These are phyloP conservation scores for Rafetus swinhoei DNA, from an alignment of 2,113 vertebrate genomes.

Conservation along the genomic window DNA sequence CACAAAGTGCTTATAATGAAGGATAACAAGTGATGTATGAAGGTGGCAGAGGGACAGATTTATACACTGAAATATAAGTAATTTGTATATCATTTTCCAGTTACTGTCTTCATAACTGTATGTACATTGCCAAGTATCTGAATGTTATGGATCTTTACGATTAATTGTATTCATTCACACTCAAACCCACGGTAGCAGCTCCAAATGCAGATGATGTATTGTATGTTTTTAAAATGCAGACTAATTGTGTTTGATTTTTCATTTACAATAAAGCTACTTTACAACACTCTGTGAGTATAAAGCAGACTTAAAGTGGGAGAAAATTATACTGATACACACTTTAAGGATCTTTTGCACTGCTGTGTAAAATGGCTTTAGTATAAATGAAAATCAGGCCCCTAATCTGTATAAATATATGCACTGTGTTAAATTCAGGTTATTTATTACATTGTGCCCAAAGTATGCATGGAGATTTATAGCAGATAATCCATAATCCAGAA, in stretches of 20 bases:
- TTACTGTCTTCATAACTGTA: not conserved
- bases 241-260: not conserved
- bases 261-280: conserved; percentile 33
- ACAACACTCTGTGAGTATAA: not conserved
- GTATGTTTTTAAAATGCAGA: not conserved
- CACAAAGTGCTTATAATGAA: not conserved
- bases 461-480: conserved; percentile 60
- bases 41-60: not conserved
- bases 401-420: conserved; percentile 74
- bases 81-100: not conserved
- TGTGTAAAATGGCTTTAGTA: conserved; percentile 64
- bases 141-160: not conserved
- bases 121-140: not conserved
- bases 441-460: conserved; percentile 55
- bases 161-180: not conserved
- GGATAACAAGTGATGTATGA: not conserved
- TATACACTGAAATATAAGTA: not conserved
- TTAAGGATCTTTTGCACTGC: not conserved
- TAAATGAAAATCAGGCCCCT: conserved; percentile 72
- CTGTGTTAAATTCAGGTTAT: conserved; percentile 69
- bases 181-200: fast-evolving
- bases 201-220: not conserved
- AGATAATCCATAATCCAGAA: conserved; percentile 72
- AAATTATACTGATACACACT: conserved; percentile 54
- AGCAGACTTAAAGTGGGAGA: conserved; percentile 29